Base-by-base conservation (phyloP, 2,113 vertebrate species). In the Clarias magur region DNA sequence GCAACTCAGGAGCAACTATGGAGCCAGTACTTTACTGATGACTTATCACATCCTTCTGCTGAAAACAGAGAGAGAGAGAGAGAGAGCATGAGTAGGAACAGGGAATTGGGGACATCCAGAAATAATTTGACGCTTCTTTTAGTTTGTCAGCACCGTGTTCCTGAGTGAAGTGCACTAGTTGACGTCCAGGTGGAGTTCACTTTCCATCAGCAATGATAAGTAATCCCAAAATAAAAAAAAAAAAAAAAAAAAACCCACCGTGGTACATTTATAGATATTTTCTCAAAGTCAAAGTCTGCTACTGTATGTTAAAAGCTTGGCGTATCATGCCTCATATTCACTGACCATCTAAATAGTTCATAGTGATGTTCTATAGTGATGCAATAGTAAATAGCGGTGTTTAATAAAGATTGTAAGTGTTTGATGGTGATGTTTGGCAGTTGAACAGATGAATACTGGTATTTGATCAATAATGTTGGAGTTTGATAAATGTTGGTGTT, bases 1-100 rank as follows among this genome's bases (percentile, higher is more conserved):
- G 93, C 93, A 90, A 75, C 80, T 92, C 85, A 56, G 86, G 70
- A 84, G 56, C 76, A 72, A 78, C 79, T 88, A 48, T 80, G 73
- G 86, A 88, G 76, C 65, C 34, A 48, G 78, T 73, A 83, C 80
- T 65, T 83, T 75, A 82, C 53, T 38, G 48, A 62, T 34, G 83
- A 90, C 65, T 88, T 88, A 89, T 90, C 91, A n/a, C 90, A 89
- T 91, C 87, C 89, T 76, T 90, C 91, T 48, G 57, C 75, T 65
- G 57, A 83, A 73, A 83, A 62, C 82, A 56, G 5, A 48, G 42
- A 48, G 42, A 7, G 42, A 48, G 21, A 67, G 38, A 19, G 23
- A n/a, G 21, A 21, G 48, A 19, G 48, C 0, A 6, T 7, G 42
- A 48, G 42, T 6, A 48, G 42, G 42, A 48, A 48, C 12, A 30